Percentiles rank a stretch among this genome's conserved stretches.
Conservation (phyloP, 2,797 vertebrate genomes). For the Notamacropus eugenii region DNA sequence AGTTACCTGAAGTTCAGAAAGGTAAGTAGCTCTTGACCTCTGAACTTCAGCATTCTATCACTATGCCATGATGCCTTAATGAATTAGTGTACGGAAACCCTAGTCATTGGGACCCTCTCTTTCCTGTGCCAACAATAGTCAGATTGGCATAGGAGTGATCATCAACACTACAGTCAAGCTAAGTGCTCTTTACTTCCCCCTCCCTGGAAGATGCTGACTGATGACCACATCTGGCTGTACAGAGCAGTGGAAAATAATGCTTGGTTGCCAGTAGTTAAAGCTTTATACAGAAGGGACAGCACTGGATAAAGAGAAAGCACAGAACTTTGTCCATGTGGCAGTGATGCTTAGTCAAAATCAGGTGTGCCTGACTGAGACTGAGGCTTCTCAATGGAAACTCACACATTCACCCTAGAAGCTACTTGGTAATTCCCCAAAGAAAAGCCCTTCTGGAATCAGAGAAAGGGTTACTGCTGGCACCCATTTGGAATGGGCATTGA, state of each 20-base stretch:
- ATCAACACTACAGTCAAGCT: not conserved
- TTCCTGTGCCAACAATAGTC: not conserved
- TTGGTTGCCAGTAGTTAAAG: not conserved
- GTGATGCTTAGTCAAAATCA: not conserved
- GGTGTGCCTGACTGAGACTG: not conserved
- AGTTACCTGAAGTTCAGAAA: not conserved
- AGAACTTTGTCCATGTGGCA: not conserved
- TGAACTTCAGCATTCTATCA: not conserved
- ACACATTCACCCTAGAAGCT: not conserved
- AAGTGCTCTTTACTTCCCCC: not conserved
- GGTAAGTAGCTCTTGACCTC: not conserved
- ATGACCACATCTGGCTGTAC: not conserved
- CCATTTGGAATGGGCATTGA: not conserved
- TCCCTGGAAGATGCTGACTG: not conserved
- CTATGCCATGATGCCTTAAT: not conserved
- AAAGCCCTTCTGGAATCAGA: not conserved
- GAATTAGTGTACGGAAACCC: not conserved
- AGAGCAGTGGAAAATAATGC: not conserved
- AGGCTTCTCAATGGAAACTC: not conserved
- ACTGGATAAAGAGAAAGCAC: not conserved
- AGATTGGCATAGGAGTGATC: not conserved
- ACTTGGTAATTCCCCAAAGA: not conserved
- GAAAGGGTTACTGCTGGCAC: not conserved
- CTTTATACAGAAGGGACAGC: not conserved
- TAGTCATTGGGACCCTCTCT: not conserved